A percentile compares a stretch with the other conserved stretches of the same genome.
Conservation (phyloP, 2,113 vertebrate genomes). For the Chaetura pelagica region DNA sequence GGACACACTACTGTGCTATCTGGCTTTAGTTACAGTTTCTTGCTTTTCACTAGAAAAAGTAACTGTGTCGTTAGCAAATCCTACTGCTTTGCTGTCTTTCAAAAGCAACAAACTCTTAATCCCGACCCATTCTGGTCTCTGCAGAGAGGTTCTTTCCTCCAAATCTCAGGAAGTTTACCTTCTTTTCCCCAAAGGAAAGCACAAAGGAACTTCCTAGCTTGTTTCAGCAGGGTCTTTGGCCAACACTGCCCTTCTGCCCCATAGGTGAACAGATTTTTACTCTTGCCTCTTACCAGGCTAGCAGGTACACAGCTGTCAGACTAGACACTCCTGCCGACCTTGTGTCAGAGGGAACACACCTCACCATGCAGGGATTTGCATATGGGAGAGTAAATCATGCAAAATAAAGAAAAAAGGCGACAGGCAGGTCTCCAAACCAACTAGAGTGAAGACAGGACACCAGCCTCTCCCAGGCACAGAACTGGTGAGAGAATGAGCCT, state of each 20-base stretch:
- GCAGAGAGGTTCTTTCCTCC: neutral
- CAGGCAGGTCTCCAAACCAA: neutral
- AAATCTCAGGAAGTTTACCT: neutral
- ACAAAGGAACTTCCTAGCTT: neutral
- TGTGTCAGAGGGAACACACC: neutral
- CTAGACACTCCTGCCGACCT: neutral
- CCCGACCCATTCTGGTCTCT: neutral
- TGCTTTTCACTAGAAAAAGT: neutral
- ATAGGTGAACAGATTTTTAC: neutral
- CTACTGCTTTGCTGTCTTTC: neutral
- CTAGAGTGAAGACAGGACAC: neutral
- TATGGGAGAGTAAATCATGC: neutral
- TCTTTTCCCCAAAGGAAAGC: neutral
- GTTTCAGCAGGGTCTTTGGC: neutral
- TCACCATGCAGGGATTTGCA: neutral
- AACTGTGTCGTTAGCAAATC: neutral
- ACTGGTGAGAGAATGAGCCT: neutral
- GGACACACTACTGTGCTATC: neutral
- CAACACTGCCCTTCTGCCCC: neutral
- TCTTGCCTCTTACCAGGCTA: neutral
- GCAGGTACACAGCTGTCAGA: neutral
- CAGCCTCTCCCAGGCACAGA: neutral
- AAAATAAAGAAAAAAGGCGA: neutral
- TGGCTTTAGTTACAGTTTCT: neutral
- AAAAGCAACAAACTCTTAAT: neutral